Percentiles rank a stretch among this genome's conserved stretches.
These are phyloP conservation scores for Eurypyga helias DNA, from an alignment of 2,113 vertebrate species.

Conservation along the genomic window DNA sequence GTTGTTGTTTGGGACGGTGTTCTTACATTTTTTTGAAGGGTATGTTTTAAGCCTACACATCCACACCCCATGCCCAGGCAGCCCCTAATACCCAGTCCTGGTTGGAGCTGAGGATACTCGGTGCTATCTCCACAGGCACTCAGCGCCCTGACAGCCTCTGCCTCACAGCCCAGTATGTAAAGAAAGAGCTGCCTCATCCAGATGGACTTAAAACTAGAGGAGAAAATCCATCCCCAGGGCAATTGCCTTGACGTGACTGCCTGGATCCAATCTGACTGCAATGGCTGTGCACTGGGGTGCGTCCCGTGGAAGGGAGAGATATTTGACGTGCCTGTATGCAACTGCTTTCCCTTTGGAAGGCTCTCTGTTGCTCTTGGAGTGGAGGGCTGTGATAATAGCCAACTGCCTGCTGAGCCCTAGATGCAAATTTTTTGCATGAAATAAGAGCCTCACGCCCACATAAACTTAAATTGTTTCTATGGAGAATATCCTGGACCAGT, in stretches of 20 bases:
- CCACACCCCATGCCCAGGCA: not conserved
- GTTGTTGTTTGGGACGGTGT: not conserved
- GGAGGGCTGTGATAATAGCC: not conserved
- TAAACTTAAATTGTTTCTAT: slow-evolving; percentile 20
- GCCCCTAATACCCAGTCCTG: not conserved
- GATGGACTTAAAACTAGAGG: not conserved
- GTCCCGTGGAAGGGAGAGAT: not conserved
- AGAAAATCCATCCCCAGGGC: not conserved
- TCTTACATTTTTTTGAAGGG: not conserved
- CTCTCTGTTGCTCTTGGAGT: slow-evolving; percentile 55
- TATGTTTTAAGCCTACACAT: not conserved
- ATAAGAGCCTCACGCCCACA: slow-evolving; percentile 57
- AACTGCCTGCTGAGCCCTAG: slow-evolving; percentile 12
- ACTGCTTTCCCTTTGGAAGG: not conserved
- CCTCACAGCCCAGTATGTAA: not conserved
- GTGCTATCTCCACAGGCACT: not conserved
- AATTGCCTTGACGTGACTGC: rapidly evolving
- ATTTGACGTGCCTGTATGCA: not conserved
- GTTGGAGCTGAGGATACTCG: not conserved
- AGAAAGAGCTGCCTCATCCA: not conserved
- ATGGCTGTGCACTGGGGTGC: not conserved
- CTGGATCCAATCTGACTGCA: not conserved
- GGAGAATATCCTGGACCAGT: slow-evolving; percentile 20
- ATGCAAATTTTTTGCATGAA: slow-evolving; percentile 56
- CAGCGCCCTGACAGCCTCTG: not conserved